Evolutionary conservation across 2,113 vertebrate genomes (phyloP).

Genomic region (Gymnogyps californianus): DNA sequence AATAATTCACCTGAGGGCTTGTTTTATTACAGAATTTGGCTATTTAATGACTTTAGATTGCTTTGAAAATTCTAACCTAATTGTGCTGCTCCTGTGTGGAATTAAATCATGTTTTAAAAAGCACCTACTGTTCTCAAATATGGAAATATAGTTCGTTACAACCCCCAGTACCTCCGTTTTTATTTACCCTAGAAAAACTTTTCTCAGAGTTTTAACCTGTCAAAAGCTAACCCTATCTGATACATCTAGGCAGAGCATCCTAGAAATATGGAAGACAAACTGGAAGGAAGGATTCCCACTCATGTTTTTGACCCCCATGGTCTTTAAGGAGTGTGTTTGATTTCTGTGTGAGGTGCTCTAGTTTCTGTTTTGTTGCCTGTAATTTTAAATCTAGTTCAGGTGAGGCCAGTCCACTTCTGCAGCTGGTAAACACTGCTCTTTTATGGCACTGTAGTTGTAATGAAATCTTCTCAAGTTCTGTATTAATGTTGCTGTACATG

Average conservation of each 20-base stretch:
- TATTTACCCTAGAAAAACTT: not conserved
- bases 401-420: not conserved
- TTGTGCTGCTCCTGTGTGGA: not conserved
- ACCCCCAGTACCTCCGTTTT: fast-evolving
- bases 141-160: not conserved
- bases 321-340: not conserved
- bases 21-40: not conserved
- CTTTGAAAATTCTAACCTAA: not conserved
- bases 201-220: not conserved
- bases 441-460: not conserved
- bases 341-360: not conserved
- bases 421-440: not conserved
- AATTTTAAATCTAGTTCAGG: not conserved
- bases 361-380: not conserved
- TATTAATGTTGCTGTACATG: fast-evolving
- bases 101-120: not conserved
- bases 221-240: not conserved
- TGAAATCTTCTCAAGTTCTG: not conserved
- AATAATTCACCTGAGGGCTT: not conserved
- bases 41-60: not conserved
- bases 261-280: not conserved
- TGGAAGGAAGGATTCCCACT: not conserved
- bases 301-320: not conserved
- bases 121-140: not conserved
- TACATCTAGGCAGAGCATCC: not conserved